Base-by-base conservation (phyloP, 2,888 invertebrate species). In the Ennomos fuscantarius region DNA sequence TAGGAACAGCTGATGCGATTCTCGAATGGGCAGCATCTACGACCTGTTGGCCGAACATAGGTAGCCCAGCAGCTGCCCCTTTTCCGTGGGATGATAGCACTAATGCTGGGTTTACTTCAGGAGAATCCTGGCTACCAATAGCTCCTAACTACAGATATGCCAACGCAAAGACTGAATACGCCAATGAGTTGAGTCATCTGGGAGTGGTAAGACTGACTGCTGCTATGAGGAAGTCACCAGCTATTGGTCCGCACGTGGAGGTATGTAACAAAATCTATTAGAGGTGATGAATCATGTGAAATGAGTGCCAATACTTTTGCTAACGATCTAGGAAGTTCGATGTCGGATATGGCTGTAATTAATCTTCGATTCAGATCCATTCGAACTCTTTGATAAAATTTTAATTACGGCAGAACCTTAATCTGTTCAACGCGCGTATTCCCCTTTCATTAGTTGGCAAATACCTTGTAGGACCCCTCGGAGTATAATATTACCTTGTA, bases 111-210 rank as follows among this genome's bases (percentile, higher is more conserved):
- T 91, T 87, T 12, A 93, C 90, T n/a, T 84, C 87, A 1, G 95
- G 94, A 1, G 84, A 84, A 0, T 93, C 95, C 0, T 96, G 96
- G 96, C 72, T 96, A 8, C 96, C 96, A 0, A 84, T 96, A 8
- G 87, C 95, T 46, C 83, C 92, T 0, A 94, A 95, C 72, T 95
- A 94, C 71, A 84, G 87, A 76, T 92, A 86, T 13, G 84, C 94
- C 0, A 96, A 96, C 74, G 93, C 96, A 0, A 93, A 93, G 56
- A 82, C 82, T 0, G 93, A 95, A 69, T 93, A 93, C 31, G 72
- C 74, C 0, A 89, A 92, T 33, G 76, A 84, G 0, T 78, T 87
- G 6, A 95, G 95, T 34, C 93, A 95, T 60, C 72, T 81, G 42
- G 82, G 84, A 1, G 81, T 88, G 2, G 60, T 89, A 46, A 84